Percentiles rank a stretch among this genome's conserved stretches.
phyloP scores from a whole-genome alignment of 2,797 vertebrate genomes.

The Poeciliopsis turneri region DNA sequence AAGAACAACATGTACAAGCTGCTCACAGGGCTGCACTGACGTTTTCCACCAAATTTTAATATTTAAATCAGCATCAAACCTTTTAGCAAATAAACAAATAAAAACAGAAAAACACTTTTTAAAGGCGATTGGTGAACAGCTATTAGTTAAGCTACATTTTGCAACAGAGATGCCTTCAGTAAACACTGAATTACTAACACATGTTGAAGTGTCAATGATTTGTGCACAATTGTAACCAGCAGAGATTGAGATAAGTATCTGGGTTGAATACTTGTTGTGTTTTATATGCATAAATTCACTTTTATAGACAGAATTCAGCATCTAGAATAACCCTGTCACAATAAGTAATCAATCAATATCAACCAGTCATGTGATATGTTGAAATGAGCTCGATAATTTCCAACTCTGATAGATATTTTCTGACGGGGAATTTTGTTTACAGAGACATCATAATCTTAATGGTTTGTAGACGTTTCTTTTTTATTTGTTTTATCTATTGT shows the following conservation, averaged over 20 bases:
- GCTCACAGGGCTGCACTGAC: not conserved
- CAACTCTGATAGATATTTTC: too few relatives aligned
- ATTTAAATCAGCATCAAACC: not conserved
- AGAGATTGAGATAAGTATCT: not conserved
- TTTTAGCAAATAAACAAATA: not conserved
- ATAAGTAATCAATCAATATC: too few relatives aligned
- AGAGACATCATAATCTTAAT: too few relatives aligned
- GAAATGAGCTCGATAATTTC: too few relatives aligned
- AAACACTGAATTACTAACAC: not conserved
- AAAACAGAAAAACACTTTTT: not conserved
- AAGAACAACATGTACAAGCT: conserved; percentile 16
- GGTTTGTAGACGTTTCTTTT: too few relatives aligned
- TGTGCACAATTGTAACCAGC: not conserved
- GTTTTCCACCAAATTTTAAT: not conserved
- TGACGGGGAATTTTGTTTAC: too few relatives aligned
- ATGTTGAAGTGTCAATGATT: not conserved
- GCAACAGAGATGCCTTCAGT: not conserved
- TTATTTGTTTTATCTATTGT: too few relatives aligned
- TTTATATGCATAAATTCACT: not conserved
- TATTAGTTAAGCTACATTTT: not conserved
- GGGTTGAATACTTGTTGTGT: not conserved
- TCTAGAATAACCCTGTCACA: too few relatives aligned
- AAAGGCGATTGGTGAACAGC: not conserved
- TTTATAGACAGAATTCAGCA: not conserved
- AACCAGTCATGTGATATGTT: too few relatives aligned